Evolutionary conservation across 2,797 vertebrate species (phyloP).

Genomic region (Zenarchopterus dispar): DNA sequence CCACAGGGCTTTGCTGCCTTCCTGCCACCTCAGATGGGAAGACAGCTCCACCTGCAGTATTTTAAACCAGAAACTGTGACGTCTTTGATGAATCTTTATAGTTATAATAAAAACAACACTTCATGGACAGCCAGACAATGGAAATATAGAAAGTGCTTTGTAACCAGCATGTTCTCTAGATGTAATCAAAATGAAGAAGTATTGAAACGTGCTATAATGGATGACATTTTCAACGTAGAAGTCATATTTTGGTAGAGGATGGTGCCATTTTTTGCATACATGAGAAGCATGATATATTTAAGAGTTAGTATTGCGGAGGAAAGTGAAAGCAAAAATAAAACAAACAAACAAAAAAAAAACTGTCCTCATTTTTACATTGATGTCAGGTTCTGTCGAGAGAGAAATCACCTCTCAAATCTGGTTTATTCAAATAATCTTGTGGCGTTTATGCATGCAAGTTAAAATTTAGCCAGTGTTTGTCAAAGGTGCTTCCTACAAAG

Average conservation of each 20-base stretch:
- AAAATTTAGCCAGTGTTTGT: slow-evolving; percentile 10
- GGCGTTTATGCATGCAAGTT: slow-evolving; percentile 14
- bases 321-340: slow-evolving; percentile 33
- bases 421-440: neutral
- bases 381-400: neutral
- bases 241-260: neutral
- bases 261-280: neutral
- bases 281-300: neutral
- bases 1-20: slow-evolving; percentile 25
- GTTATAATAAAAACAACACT: too few species aligned
- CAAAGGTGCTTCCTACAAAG: neutral
- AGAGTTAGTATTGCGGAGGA: slow-evolving; percentile 21
- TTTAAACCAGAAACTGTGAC: neutral
- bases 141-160: too few species aligned
- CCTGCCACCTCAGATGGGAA: slow-evolving; percentile 1
- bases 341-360: neutral
- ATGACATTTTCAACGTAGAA: too few species aligned
- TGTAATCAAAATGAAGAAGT: too few species aligned
- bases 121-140: too few species aligned
- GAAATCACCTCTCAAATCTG: neutral
- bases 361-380: slow-evolving; percentile 38
- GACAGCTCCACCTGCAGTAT: slow-evolving; percentile 30
- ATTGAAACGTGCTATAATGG: too few species aligned
- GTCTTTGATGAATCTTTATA: neutral
- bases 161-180: too few species aligned